phyloP scores from a whole-genome alignment of 1,140 invertebrate genomes.

The Diorhabda sublineata region DNA sequence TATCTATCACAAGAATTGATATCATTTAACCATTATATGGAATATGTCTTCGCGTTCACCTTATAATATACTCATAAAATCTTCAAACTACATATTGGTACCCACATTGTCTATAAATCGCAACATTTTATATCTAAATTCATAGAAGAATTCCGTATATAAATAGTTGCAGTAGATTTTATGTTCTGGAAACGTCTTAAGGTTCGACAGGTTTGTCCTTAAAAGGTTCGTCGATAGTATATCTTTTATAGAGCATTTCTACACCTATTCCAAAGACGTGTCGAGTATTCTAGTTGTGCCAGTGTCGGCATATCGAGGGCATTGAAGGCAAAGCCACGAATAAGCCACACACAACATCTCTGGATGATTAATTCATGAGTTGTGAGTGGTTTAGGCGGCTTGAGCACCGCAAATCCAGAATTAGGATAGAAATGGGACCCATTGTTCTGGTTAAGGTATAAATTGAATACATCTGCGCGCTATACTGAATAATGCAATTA shows the following conservation, averaged over 20 bases:
- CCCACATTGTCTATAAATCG: background rate
- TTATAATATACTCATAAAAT: too few relatives aligned
- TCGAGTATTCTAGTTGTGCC: slow-evolving; percentile 29
- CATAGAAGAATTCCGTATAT: background rate
- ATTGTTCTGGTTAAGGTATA: slow-evolving; percentile 35
- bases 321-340: slow-evolving; percentile 19
- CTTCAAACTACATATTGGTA: too few relatives aligned
- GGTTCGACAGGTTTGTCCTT: slow-evolving; percentile 8
- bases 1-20: too few relatives aligned
- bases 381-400: slow-evolving; percentile 39
- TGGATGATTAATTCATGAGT: slow-evolving; percentile 44
- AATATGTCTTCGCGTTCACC: too few relatives aligned
- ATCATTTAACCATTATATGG: too few relatives aligned
- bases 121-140: background rate
- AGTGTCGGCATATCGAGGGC: slow-evolving; percentile 3
- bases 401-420: slow-evolving; percentile 41
- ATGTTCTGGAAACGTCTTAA: background rate
- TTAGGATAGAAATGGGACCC: slow-evolving; percentile 39
- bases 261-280: slow-evolving; percentile 37
- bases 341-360: slow-evolving; percentile 41
- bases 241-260: slow-evolving; percentile 37
- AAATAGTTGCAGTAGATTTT: background rate
- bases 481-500: slow-evolving; percentile 26
- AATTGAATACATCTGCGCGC: slow-evolving; percentile 33
- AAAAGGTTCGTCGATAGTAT: slow-evolving; percentile 25